These are phyloP conservation scores for Geotrypetes seraphini DNA, from an alignment of 2,797 vertebrate genomes.

Conservation along the genomic window DNA sequence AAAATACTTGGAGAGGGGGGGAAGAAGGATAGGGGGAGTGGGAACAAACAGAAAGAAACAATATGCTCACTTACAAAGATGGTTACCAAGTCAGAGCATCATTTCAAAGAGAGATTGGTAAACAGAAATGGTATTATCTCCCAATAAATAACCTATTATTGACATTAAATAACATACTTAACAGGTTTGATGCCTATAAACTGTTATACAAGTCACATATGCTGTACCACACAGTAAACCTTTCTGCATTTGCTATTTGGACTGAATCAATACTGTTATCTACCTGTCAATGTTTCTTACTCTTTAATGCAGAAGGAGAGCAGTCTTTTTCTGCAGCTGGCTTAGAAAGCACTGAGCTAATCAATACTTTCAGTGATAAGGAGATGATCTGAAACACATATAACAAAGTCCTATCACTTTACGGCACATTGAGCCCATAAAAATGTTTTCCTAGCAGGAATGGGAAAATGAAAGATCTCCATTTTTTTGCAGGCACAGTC, in stretches of 20 bases:
- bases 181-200: constrained; percentile 13
- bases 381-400: constrained; percentile 61
- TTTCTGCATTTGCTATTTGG: constrained; percentile 43
- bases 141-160: constrained; percentile 26
- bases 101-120: constrained; percentile 18
- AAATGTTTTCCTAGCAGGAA: constrained; percentile 57
- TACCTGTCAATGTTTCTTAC: constrained; percentile 56
- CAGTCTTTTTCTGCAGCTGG: constrained; percentile 37
- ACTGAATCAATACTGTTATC: constrained; percentile 61
- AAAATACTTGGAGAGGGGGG: constrained; percentile 3
- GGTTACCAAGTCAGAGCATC: constrained; percentile 6
- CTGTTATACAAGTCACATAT: constrained; percentile 27
- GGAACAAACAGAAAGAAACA: constrained; percentile 11
- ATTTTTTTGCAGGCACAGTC: constrained; percentile 42
- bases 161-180: constrained; percentile 7
- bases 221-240: too few relatives aligned
- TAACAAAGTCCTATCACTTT: constrained; percentile 62
- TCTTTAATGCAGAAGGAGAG: constrained; percentile 42
- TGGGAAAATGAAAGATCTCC: constrained; percentile 37
- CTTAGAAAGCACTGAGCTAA: constrained; percentile 45
- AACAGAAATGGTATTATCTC: constrained; percentile 23
- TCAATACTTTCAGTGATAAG: constrained; percentile 68
- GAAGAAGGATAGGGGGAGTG: too few relatives aligned
- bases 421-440: constrained; percentile 40
- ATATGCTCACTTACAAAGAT: constrained; percentile 8